These are phyloP conservation scores for Hydrozoanthus gracilis DNA, from an alignment of 92 coral and sea anemone species.

Conservation along the genomic window DNA sequence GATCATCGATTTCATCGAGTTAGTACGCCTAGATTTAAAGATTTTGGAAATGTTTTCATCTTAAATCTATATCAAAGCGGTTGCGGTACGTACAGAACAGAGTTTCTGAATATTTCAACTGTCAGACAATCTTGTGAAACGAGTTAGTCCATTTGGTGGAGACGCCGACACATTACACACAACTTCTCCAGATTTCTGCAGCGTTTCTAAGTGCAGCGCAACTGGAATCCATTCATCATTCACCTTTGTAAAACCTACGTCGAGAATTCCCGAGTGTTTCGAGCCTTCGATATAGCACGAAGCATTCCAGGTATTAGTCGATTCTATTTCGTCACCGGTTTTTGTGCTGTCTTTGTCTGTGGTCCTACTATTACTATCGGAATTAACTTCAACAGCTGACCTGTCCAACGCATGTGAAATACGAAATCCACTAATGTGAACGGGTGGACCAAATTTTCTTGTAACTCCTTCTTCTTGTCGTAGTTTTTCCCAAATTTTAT, in stretches of 20 bases:
- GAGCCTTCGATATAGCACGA: constrained; percentile 87
- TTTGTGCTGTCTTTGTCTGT: constrained; percentile 20
- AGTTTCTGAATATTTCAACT: constrained; percentile 15
- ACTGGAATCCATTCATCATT: constrained; percentile 90
- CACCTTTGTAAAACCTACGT: constrained; percentile 75
- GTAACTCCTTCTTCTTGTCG: constrained; percentile 73
- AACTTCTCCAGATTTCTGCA: constrained; percentile 80
- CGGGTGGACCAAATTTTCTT: constrained; percentile 84
- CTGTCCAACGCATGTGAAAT: constrained; percentile 43
- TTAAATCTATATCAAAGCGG: too few relatives aligned
- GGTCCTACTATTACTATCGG: background rate
- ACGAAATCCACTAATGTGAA: constrained; percentile 75
- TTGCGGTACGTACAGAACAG: too few relatives aligned
- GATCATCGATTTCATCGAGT: too few relatives aligned
- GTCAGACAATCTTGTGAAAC: constrained; percentile 80
- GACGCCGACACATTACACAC: constrained; percentile 85
- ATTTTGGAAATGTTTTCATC: too few relatives aligned
- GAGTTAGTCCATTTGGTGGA: constrained; percentile 88
- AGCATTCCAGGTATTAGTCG: constrained; percentile 67
- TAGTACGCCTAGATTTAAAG: background rate
- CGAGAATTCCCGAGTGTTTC: constrained; percentile 77
- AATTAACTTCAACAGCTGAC: constrained; percentile 4
- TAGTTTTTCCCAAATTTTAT: constrained; percentile 73
- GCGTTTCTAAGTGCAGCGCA: constrained; percentile 74
- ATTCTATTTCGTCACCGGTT: constrained; percentile 22